These are phyloP conservation scores for Disparrhopalites patrizii DNA, from an alignment of 2,888 invertebrate species.

Conservation along the genomic window DNA sequence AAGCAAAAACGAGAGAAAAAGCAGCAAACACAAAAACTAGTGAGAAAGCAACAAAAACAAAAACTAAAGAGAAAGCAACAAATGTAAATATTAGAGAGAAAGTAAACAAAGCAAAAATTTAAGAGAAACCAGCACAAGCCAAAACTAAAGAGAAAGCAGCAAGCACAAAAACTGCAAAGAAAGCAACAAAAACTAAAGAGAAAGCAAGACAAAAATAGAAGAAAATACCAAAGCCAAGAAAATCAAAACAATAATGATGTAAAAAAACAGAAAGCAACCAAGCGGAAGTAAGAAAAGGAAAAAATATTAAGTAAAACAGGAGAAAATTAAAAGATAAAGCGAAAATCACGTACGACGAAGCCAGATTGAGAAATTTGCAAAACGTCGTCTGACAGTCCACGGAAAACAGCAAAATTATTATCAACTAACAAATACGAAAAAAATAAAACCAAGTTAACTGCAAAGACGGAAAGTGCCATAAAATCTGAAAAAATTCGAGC, in stretches of 20 bases:
- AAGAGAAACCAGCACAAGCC: too few relatives aligned
- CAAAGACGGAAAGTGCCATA: not conserved
- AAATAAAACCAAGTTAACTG: not conserved
- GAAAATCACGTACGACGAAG: not conserved
- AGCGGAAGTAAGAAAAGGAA: conserved; percentile 11
- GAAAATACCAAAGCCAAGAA: conserved; percentile 3
- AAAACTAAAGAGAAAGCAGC: not conserved
- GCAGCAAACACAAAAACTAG: too few relatives aligned
- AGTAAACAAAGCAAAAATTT: not conserved
- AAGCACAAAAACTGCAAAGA: not conserved
- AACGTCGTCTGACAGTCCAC: too few relatives aligned
- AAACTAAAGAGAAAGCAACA: not conserved
- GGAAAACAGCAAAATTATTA: too few relatives aligned
- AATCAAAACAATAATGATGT: not conserved
- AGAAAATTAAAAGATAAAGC: not conserved
- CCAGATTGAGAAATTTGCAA: too few relatives aligned
- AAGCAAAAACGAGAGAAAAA: not conserved
- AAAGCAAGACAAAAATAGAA: not conserved
- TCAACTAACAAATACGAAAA: too few relatives aligned
- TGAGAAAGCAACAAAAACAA: conserved; percentile 16
- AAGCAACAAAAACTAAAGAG: not conserved
- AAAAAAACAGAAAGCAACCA: too few relatives aligned
- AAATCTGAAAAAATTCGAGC: not conserved
- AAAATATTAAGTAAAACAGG: not conserved
- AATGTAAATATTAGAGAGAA: not conserved